These are phyloP conservation scores for Glaucidium brasilianum DNA, from an alignment of 2,113 vertebrate species.

Conservation along the genomic window DNA sequence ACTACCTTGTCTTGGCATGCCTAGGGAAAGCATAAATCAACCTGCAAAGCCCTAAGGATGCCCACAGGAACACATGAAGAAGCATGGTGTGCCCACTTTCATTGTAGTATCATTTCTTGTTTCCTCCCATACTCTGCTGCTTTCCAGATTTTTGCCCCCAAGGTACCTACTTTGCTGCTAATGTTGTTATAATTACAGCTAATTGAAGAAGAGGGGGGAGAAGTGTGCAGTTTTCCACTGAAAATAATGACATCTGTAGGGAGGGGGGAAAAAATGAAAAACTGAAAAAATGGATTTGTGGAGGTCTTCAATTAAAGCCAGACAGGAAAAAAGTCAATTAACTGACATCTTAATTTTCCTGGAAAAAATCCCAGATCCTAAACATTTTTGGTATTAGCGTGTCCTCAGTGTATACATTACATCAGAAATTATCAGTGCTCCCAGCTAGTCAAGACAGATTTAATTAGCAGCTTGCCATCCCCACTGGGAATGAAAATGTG, in stretches of 20 bases:
- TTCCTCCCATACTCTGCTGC: background rate
- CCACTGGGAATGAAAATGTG: background rate
- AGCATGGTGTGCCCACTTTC: background rate
- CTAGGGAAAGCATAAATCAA: background rate
- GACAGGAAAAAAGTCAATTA: background rate
- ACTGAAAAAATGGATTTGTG: background rate
- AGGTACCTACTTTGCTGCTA: constrained; percentile 12
- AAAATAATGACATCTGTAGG: background rate
- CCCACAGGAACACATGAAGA: background rate
- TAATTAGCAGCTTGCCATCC: constrained; percentile 18
- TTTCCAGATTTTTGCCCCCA: constrained; percentile 53
- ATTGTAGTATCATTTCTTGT: background rate
- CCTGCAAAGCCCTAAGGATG: background rate
- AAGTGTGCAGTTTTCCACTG: background rate
- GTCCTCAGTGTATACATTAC: background rate
- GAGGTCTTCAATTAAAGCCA: background rate
- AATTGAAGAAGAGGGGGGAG: constrained; percentile 29
- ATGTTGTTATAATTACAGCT: constrained; percentile 48
- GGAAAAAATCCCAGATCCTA: background rate
- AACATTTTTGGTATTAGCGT: background rate
- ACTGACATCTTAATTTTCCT: constrained; percentile 6
- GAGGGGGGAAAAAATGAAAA: background rate
- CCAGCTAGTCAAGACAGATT: background rate
- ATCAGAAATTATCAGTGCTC: background rate
- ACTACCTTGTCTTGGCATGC: background rate